Conservation (phyloP, 2,888 invertebrate genomes). For the Amiota mariae region DNA sequence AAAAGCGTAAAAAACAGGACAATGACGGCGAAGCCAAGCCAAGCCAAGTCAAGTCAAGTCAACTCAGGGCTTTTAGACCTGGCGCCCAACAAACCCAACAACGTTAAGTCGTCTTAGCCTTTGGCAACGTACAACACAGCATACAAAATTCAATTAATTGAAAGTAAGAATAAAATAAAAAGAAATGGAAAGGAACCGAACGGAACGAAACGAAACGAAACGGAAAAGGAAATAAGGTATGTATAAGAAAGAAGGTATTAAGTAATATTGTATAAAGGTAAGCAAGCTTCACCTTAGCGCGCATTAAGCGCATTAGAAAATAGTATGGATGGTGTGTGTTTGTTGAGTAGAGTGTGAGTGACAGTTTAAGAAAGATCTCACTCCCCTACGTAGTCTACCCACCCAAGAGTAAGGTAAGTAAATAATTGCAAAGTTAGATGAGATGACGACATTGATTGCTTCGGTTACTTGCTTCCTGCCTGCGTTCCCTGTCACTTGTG, state of each 20-base stretch:
- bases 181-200: background rate
- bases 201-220: too few species aligned
- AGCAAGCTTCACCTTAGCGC: background rate
- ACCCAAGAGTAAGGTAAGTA: too few species aligned
- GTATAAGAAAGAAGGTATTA: background rate
- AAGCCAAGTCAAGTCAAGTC: background rate
- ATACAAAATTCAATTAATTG: slow-evolving; percentile 25
- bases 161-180: slow-evolving; percentile 11
- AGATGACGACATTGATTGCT: too few species aligned
- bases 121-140: background rate
- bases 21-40: background rate
- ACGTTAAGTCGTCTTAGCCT: background rate
- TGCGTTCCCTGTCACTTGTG: background rate
- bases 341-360: too few species aligned
- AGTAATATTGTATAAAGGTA: background rate
- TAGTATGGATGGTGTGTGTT: background rate
- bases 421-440: too few species aligned
- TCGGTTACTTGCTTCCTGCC: too few species aligned
- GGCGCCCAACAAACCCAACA: too few species aligned
- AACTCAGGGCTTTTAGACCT: background rate
- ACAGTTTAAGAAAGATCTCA: too few species aligned
- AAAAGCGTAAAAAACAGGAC: slow-evolving; percentile 8
- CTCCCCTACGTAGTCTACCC: too few species aligned
- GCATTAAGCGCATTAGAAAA: background rate
- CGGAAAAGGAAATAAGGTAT: slow-evolving; percentile 17